phyloP scores from a whole-genome alignment of 2,888 invertebrate species.

The Ectemnius lituratus region DNA sequence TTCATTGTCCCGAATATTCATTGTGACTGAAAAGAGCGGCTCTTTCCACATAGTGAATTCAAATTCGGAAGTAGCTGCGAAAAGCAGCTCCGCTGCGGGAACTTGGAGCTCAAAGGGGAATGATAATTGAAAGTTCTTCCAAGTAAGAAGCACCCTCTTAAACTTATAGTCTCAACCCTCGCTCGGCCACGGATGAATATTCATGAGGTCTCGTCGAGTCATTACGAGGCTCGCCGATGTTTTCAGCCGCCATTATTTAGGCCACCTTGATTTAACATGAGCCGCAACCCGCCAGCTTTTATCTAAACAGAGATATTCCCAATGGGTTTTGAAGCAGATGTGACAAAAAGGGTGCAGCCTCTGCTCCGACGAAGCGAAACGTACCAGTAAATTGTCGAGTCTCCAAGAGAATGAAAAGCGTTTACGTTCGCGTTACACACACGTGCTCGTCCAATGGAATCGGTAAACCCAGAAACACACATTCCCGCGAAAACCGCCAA shows the following conservation, averaged over 20 bases:
- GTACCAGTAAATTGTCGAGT: too few relatives aligned
- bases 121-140: conserved; percentile 50
- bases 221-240: conserved; percentile 30
- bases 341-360: neutral
- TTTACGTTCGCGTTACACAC: too few relatives aligned
- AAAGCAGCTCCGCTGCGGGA: neutral
- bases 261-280: conserved; percentile 25
- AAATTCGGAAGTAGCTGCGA: conserved; percentile 24
- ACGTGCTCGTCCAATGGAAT: too few relatives aligned
- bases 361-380: too few relatives aligned
- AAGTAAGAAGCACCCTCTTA: conserved; percentile 34
- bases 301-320: neutral
- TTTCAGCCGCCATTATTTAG: conserved; percentile 22
- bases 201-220: conserved; percentile 40
- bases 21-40: too few relatives aligned
- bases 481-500: too few relatives aligned
- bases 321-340: neutral
- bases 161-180: conserved; percentile 32
- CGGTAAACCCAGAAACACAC: too few relatives aligned
- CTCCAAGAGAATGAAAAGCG: too few relatives aligned
- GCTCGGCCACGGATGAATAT: conserved; percentile 37
- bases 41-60: conserved; percentile 1
- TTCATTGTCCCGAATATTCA: too few relatives aligned
- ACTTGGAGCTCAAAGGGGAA: conserved; percentile 37
- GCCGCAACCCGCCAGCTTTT: conserved; percentile 5